Conservation (phyloP, 30 jellyfish, hydroid and myxozoan species). For the Turritopsis dohrnii region DNA sequence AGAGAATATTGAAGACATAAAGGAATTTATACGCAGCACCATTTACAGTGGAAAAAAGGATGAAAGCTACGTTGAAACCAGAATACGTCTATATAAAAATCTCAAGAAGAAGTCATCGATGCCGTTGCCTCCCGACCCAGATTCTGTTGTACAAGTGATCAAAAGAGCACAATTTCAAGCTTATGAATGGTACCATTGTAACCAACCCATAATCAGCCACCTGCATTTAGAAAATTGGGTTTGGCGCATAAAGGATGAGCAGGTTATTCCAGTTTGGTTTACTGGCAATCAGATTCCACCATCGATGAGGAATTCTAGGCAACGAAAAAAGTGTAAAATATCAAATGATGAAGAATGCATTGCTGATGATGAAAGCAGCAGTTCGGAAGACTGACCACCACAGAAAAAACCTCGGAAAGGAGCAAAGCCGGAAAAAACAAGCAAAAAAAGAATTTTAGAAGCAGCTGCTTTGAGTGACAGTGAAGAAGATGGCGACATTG, state of each 20-base stretch:
- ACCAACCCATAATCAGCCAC: too few relatives aligned
- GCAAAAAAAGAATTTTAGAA: not conserved
- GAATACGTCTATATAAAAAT: conserved; percentile 39
- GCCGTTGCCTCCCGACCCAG: conserved; percentile 40
- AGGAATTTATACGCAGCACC: not conserved
- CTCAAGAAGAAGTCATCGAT: conserved; percentile 39
- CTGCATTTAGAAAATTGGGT: too few relatives aligned
- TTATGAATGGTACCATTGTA: conserved; percentile 32
- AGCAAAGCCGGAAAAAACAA: not conserved
- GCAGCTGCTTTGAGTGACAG: not conserved
- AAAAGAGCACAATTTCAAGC: conserved; percentile 44
- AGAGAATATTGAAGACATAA: not conserved
- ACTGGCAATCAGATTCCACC: not conserved
- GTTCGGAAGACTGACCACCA: not conserved
- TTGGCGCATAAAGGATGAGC: not conserved
- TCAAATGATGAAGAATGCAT: not conserved
- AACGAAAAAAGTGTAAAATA: too few relatives aligned
- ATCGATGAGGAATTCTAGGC: not conserved
- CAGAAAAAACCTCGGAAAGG: not conserved
- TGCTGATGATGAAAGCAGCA: not conserved
- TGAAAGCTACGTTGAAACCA: not conserved
- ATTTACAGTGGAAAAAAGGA: not conserved
- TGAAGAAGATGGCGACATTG: not conserved
- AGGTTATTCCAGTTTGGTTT: not conserved
- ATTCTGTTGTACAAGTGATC: conserved; percentile 49